Conservation (phyloP, 2,113 vertebrate genomes). For the Zeus faber region DNA sequence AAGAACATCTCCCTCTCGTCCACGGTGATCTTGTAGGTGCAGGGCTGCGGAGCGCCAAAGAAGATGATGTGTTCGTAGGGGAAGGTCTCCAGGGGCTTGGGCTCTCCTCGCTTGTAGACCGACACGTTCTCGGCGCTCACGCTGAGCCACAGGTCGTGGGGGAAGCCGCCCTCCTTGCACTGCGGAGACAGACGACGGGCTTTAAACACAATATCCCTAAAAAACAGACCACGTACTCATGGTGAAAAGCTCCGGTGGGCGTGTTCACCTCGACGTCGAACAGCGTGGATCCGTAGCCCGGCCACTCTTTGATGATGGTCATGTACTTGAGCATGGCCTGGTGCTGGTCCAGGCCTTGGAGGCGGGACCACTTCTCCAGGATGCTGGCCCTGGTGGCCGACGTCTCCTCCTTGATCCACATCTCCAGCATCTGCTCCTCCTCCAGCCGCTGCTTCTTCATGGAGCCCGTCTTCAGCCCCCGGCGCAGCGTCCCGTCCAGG, state of each 20-base stretch:
- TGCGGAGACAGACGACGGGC: conserved; percentile 45
- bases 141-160: conserved; percentile 87
- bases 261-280: conserved; percentile 87
- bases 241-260: not conserved
- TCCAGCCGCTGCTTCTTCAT: conserved; percentile 90
- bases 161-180: conserved; percentile 90
- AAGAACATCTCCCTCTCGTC: conserved; percentile 94
- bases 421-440: conserved; percentile 93
- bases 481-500: conserved; percentile 85
- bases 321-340: conserved; percentile 93
- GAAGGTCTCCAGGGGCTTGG: conserved; percentile 86
- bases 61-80: conserved; percentile 88
- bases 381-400: conserved; percentile 85
- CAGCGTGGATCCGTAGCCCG: conserved; percentile 88
- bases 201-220: not conserved
- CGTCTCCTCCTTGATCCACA: conserved; percentile 93
- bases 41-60: conserved; percentile 84
- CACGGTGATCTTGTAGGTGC: conserved; percentile 90
- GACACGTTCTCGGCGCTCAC: conserved; percentile 87
- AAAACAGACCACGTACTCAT: not conserved
- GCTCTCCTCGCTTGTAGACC: conserved; percentile 84
- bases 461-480: conserved; percentile 86
- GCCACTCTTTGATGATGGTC: conserved; percentile 89
- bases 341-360: conserved; percentile 83
- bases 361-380: conserved; percentile 85